Evolutionary conservation across 2,797 vertebrate species (phyloP), one percentile per base, ranked within the genome.

Genomic region (Anabas testudineus): DNA sequence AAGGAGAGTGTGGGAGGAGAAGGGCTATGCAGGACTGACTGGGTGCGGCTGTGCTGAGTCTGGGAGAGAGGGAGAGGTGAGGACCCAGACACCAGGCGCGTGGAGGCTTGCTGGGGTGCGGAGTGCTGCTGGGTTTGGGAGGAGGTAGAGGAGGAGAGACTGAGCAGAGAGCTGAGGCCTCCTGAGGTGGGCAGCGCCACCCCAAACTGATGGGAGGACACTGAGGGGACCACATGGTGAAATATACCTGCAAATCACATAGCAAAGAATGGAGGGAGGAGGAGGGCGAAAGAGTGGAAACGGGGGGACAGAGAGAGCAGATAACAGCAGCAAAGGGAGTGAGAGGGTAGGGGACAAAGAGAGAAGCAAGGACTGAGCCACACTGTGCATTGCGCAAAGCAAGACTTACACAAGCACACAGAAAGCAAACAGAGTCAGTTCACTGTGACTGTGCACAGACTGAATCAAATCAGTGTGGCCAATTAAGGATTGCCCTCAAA

Each of bases 221-320:
- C 95, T 91, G 96, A 94, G 94, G 97, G 95, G 89, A 96, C 95
- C 96, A 94, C 94, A 90, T 97, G 97, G 94, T 97, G 96, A 97
- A 97, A 97, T 92, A 97, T 95, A 96, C 97, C 97, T 99, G 96
- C 93, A 94, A 96, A 95, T 93, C 80, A 96, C 91, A 95, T 90
- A 95, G 94, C 94, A 93, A 94, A 94, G 90, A 93, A 88, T 87
- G 81, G 71, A 60, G 57, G 71, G 41, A 52, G 71, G 53, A 69
- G 62, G 49, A 47, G 76, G 59, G 56, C 26, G 13, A 78, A 67
- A 84, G 70, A 77, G 78, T 52, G 82, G 90, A 88, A 86, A 88
- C 39, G 65, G 64, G 78, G 67, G 66, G 58, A 43, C 19, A 26
- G 68, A 55, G 65, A 63, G 58, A 42, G 69, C 43, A 70, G 85